A percentile compares a stretch with the other conserved stretches of the same genome.
phyloP scores from a whole-genome alignment of 2,888 invertebrate species.

The Ischnura elegans region DNA sequence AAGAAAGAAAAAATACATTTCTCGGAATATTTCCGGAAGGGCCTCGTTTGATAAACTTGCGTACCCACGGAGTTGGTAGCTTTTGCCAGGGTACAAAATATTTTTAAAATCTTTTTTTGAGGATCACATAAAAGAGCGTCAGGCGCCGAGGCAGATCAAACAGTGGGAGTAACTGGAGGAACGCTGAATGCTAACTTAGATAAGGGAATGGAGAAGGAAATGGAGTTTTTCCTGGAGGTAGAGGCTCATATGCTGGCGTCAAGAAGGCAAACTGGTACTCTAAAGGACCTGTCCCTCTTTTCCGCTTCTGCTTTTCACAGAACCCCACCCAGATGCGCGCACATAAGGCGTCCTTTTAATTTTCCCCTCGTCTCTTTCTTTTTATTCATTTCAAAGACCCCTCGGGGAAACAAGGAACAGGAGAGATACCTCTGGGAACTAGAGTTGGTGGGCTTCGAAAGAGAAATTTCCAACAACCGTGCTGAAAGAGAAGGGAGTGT shows the following conservation, averaged over 20 bases:
- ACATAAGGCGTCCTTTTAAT: constrained; percentile 12
- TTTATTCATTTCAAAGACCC: neutral
- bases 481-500: neutral
- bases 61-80: neutral
- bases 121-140: neutral
- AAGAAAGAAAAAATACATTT: too few species aligned
- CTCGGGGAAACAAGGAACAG: neutral
- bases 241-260: neutral
- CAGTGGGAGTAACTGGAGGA: constrained; percentile 6
- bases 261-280: neutral
- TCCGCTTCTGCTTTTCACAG: neutral
- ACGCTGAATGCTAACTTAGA: constrained; percentile 19
- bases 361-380: neutral
- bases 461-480: neutral
- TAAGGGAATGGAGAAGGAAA: neutral
- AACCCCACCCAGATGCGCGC: neutral
- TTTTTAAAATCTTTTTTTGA: too few species aligned
- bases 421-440: neutral
- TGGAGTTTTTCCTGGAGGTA: neutral
- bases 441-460: neutral
- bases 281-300: neutral
- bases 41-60: neutral
- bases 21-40: neutral
- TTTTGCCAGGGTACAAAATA: neutral
- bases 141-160: neutral